Base-by-base conservation (phyloP, 1,140 invertebrate genomes). In the Heliconius himera region DNA sequence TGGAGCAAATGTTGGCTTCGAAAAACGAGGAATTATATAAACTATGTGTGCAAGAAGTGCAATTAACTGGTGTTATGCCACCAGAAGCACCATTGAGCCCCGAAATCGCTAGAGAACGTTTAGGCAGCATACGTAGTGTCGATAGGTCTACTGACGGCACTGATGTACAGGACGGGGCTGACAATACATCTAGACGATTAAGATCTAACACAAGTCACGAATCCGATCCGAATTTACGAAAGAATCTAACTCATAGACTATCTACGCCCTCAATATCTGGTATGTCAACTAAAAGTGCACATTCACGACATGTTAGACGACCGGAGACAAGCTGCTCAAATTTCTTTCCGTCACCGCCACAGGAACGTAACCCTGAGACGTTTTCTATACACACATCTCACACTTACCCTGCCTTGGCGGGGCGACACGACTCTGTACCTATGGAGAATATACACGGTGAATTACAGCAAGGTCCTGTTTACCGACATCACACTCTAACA, bases 51-150 rank as follows among this genome's bases (percentile, higher is more conserved):
- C 93, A 97, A 85, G 98, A 98, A 95, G 97, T 97, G 29, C 97
- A 98, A 85, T 90, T 98, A 51, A 98, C 97, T 1, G 98, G 98
- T 74, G 93, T 97, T 83, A 94, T 99, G 84, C 98, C 98, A 33
- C 95, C 96, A 9, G 98, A 99, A 93, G 97, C 96, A 70, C 98
- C 98, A 16, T 88, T 97, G 41, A 96, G 96, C 75, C 97, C 97
- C 16, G 97, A 97, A 60, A 97, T 92, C 3, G 87, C 91, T 18
- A 84, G 90, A 79, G 92, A 93, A 79, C 84, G 94, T 84, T 80
- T 92, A 38, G 90, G 88, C 66, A 91, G 89, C 82, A 83, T 94
- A 73, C 88, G 88, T 76, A 93, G 91, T 82, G 88, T 85, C 38
- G 89, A 91, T 70, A 88, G 90, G 22, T 90, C 89, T 29, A 90